phyloP scores from a whole-genome alignment of 2,888 invertebrate species.

The Rhingia campestris region DNA sequence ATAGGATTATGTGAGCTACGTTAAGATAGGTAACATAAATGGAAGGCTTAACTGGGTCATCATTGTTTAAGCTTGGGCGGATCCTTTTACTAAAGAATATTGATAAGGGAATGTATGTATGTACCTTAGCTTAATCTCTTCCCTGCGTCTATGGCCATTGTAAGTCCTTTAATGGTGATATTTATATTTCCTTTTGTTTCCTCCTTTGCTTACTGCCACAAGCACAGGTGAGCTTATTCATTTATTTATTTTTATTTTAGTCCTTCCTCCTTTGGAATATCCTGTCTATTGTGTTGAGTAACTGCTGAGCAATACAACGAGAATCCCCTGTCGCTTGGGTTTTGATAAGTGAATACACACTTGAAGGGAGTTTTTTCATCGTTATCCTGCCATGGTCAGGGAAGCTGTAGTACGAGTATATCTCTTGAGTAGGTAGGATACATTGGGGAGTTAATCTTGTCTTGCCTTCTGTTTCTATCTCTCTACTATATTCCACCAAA shows the following conservation, averaged over 20 bases:
- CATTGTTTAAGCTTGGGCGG: slow-evolving; percentile 44
- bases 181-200: slow-evolving; percentile 9
- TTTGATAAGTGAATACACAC: slow-evolving; percentile 68
- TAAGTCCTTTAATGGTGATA: slow-evolving; percentile 21
- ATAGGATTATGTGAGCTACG: slow-evolving; percentile 6
- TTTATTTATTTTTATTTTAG: slow-evolving; percentile 15
- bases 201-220: neutral
- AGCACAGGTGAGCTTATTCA: slow-evolving; percentile 11
- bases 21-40: slow-evolving; percentile 54
- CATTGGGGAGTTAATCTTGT: slow-evolving; percentile 22
- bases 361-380: slow-evolving; percentile 25
- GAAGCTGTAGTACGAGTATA: neutral
- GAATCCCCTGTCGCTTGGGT: slow-evolving; percentile 60
- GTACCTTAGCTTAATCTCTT: slow-evolving; percentile 39
- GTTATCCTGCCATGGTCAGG: slow-evolving; percentile 9
- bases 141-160: slow-evolving; percentile 38
- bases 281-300: slow-evolving; percentile 4
- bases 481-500: too few relatives aligned
- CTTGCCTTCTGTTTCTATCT: neutral
- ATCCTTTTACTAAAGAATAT: slow-evolving; percentile 10
- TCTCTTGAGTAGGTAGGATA: slow-evolving; percentile 22
- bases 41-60: slow-evolving; percentile 35
- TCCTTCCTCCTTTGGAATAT: neutral
- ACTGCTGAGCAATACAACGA: slow-evolving; percentile 20
- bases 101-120: slow-evolving; percentile 9